Conservation (phyloP, 2,113 vertebrate genomes). For the Carollia perspicillata region DNA sequence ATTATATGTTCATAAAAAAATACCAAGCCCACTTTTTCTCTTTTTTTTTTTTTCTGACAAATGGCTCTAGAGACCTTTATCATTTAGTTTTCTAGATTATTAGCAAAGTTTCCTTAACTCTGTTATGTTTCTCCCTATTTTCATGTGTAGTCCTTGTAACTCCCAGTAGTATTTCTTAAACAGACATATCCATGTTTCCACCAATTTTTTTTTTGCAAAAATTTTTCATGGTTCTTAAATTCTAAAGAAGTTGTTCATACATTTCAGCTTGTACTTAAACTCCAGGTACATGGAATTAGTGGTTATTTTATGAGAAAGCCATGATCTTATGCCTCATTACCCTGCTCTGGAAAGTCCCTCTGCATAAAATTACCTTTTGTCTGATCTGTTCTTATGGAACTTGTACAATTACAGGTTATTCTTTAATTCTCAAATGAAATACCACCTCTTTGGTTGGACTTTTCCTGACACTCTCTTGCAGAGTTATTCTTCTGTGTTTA, state of each 20-base stretch:
- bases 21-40: not conserved
- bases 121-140: not conserved
- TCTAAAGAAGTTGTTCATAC: not conserved
- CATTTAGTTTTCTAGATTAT: not conserved
- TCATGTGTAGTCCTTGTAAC: not conserved
- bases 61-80: not conserved
- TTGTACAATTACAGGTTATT: not conserved
- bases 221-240: not conserved
- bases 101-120: not conserved
- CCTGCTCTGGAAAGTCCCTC: not conserved
- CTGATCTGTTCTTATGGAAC: not conserved
- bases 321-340: not conserved
- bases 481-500: not conserved
- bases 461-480: not conserved
- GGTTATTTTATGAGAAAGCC: not conserved
- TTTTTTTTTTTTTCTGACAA: not conserved
- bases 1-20: not conserved
- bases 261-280: not conserved
- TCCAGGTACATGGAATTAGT: not conserved
- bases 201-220: not conserved
- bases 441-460: not conserved
- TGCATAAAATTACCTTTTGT: not conserved
- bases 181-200: not conserved
- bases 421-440: not conserved
- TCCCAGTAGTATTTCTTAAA: not conserved